phyloP scores from a whole-genome alignment of 2,888 invertebrate genomes.

The Agrotis ipsilon region DNA sequence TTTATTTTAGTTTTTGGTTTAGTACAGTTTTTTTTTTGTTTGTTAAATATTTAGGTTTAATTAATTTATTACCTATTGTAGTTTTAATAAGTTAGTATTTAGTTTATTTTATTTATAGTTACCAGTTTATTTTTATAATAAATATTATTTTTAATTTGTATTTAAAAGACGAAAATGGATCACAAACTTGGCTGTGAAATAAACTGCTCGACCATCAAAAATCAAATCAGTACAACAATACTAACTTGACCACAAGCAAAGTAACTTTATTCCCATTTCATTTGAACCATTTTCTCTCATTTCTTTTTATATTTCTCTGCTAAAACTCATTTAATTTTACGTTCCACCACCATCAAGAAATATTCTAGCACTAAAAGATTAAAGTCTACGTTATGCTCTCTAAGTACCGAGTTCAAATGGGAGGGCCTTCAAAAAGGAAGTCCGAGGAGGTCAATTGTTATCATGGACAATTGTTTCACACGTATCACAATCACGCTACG shows the following conservation, averaged over 20 bases:
- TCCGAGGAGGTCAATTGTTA: constrained; percentile 9
- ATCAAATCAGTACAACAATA: neutral
- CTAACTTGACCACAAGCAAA: neutral
- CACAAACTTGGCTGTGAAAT: too few species aligned
- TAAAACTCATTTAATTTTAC: constrained; percentile 27
- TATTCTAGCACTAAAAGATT: constrained; percentile 42
- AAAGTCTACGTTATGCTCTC: constrained; percentile 18
- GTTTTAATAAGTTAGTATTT: too few species aligned
- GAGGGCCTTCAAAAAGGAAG: constrained; percentile 10
- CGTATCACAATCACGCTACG: too few species aligned
- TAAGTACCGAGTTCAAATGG: constrained; percentile 22
- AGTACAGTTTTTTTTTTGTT: too few species aligned
- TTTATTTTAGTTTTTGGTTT: too few species aligned
- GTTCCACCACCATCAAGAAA: constrained; percentile 22
- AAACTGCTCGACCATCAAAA: neutral
- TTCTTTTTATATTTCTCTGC: constrained; percentile 9
- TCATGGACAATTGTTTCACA: too few species aligned
- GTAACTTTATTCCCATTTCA: neutral
- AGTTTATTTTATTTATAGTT: too few species aligned
- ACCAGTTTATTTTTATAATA: too few species aligned
- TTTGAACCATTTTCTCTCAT: constrained; percentile 6
- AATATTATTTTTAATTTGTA: too few species aligned
- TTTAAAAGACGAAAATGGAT: too few species aligned
- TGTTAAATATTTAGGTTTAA: too few species aligned
- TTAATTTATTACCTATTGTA: too few species aligned